Percentiles rank a stretch among this genome's conserved stretches.
Evolutionary conservation across 2,888 invertebrate genomes (phyloP).

Genomic region (Zeuzera pyrina): DNA sequence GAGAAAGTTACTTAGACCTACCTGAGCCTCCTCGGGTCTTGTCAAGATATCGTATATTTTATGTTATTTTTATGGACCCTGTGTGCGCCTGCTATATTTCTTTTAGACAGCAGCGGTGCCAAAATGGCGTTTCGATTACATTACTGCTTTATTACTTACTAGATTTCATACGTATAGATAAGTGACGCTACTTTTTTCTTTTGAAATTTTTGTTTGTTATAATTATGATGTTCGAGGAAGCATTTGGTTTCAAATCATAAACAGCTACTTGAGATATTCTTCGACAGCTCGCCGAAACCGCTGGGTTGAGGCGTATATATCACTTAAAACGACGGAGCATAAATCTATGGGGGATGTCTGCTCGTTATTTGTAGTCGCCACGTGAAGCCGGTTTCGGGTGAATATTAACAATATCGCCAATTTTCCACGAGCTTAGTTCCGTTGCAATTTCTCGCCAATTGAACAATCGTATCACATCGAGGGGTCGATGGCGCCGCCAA

Average conservation of each 20-base stretch:
- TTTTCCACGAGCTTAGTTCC: slow-evolving; percentile 68
- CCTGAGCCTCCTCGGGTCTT: slow-evolving; percentile 40
- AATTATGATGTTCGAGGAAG: too few relatives aligned
- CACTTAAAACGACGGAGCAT: slow-evolving; percentile 67
- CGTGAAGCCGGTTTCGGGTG: slow-evolving; percentile 68
- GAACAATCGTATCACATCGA: slow-evolving; percentile 65
- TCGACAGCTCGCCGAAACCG: slow-evolving; percentile 37
- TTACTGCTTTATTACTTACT: too few relatives aligned
- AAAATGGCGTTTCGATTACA: slow-evolving; percentile 28
- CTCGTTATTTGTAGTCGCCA: slow-evolving; percentile 70
- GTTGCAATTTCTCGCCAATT: slow-evolving; percentile 72
- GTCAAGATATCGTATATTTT: slow-evolving; percentile 45
- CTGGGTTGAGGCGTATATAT: slow-evolving; percentile 50
- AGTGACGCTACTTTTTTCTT: too few relatives aligned
- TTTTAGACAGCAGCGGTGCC: slow-evolving; percentile 23
- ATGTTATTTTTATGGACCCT: slow-evolving; percentile 29
- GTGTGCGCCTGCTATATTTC: slow-evolving; percentile 31
- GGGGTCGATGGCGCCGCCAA: slow-evolving; percentile 28
- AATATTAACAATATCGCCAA: slow-evolving; percentile 74
- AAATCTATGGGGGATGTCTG: slow-evolving; percentile 64
- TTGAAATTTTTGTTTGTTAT: too few relatives aligned
- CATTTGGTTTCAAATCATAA: slow-evolving; percentile 27
- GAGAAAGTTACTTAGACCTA: slow-evolving; percentile 58
- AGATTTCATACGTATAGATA: too few relatives aligned
- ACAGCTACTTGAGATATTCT: slow-evolving; percentile 48